A percentile compares a stretch with the other conserved stretches of the same genome.
Evolutionary conservation across 1,140 invertebrate genomes (phyloP).

Genomic region (Cyrtorhinus lividipennis): DNA sequence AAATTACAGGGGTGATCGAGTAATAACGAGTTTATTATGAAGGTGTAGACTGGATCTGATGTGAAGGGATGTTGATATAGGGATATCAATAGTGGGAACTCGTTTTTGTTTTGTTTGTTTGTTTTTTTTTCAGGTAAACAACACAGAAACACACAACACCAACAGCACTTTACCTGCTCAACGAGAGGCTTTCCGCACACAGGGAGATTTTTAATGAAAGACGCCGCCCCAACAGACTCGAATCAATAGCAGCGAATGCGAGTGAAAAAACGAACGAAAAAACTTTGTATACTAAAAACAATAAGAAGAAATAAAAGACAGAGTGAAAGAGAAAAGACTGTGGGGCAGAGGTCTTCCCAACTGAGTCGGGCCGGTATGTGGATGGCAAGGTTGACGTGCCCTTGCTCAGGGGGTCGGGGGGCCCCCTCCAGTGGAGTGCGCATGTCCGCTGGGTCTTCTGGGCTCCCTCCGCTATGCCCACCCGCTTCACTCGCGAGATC

Average conservation of each 20-base stretch:
- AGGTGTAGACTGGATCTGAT: no score
- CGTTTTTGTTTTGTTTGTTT: no score
- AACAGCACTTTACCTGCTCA: slow-evolving; percentile 7
- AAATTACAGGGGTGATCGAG: no score
- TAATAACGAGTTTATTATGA: no score
- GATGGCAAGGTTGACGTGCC: neutral
- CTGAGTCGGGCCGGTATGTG: slow-evolving; percentile 7
- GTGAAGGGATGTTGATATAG: no score
- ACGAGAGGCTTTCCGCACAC: neutral
- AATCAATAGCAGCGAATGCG: no score
- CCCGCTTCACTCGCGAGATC: no score
- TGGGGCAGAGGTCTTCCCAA: slow-evolving; percentile 2
- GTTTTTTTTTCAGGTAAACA: neutral
- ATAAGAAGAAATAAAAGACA: neutral
- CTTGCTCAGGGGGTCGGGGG: neutral
- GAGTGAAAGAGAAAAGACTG: neutral
- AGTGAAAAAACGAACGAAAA: neutral
- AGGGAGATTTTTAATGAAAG: neutral
- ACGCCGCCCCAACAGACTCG: no score
- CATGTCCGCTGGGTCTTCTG: neutral
- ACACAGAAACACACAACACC: slow-evolving; percentile 6
- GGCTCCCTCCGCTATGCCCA: neutral
- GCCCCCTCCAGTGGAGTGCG: neutral
- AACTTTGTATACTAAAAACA: neutral
- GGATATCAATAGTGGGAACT: no score